phyloP scores from a whole-genome alignment of 1,140 invertebrate genomes.

The Atta colombica region DNA sequence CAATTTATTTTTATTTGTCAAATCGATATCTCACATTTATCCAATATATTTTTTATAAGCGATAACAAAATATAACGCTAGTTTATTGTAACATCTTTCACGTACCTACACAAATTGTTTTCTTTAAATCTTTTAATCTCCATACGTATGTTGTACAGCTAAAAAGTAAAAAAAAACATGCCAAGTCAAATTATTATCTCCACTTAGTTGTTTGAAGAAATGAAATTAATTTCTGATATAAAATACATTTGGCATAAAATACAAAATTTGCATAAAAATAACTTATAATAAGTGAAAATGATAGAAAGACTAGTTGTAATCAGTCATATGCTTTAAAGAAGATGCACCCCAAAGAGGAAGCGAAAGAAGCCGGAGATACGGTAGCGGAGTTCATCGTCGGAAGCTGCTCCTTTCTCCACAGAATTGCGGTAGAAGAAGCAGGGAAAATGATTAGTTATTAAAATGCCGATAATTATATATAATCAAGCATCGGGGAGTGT shows the following conservation, averaged over 20 bases:
- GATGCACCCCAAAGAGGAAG: conserved; percentile 40
- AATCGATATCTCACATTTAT: background rate
- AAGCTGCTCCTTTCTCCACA: conserved; percentile 83
- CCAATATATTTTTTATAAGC: background rate
- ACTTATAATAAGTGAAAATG: background rate
- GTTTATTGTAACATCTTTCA: background rate
- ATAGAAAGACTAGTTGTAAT: background rate
- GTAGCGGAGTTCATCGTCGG: conserved; percentile 83
- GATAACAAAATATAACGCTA: background rate
- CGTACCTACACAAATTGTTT: background rate
- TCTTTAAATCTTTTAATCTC: background rate
- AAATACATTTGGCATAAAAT: too few relatives aligned
- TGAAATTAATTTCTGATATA: background rate
- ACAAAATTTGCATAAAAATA: too few relatives aligned
- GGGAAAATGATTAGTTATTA: conserved; percentile 87
- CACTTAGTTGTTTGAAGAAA: background rate
- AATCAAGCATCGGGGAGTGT: conserved; percentile 86
- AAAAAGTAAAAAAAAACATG: background rate
- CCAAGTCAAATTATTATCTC: background rate
- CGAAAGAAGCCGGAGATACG: conserved; percentile 80
- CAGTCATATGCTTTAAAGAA: conserved; percentile 29
- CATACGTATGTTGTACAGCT: background rate
- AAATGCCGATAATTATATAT: conserved; percentile 87
- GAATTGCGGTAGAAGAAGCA: conserved; percentile 79
- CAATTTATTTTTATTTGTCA: background rate